phyloP scores from a whole-genome alignment of 1,140 invertebrate genomes.

The Camponotus pennsylvanicus region DNA sequence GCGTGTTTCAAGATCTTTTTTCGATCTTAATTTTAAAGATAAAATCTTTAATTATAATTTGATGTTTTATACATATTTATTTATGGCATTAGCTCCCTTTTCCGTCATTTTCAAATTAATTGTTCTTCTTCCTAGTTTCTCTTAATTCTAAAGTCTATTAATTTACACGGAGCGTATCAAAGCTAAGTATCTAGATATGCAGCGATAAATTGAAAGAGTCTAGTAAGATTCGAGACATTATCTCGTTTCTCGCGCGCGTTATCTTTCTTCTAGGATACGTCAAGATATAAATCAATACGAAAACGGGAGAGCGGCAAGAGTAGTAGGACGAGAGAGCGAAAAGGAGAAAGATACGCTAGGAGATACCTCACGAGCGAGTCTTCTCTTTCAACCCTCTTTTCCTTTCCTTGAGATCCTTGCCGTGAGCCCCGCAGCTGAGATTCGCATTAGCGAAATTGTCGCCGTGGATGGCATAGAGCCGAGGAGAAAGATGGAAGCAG shows the following conservation, averaged over 20 bases:
- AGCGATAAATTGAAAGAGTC: constrained; percentile 56
- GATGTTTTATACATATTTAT: neutral
- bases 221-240: constrained; percentile 63
- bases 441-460: constrained; percentile 76
- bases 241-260: constrained; percentile 59
- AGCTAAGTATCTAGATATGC: constrained; percentile 13
- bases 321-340: neutral
- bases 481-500: constrained; percentile 48
- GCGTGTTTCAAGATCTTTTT: neutral
- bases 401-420: constrained; percentile 58
- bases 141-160: neutral
- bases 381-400: constrained; percentile 35
- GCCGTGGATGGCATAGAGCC: constrained; percentile 58
- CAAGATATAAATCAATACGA: constrained; percentile 74
- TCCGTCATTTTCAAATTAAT: neutral
- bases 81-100: neutral
- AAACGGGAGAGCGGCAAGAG: constrained; percentile 17
- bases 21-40: neutral
- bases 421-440: constrained; percentile 68
- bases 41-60: neutral
- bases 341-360: constrained; percentile 20
- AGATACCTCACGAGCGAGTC: constrained; percentile 21
- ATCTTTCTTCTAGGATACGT: constrained; percentile 63
- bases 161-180: neutral
- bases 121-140: neutral